These are phyloP conservation scores for Lasiurus cinereus DNA, from an alignment of 2,113 vertebrate genomes.

Conservation along the genomic window DNA sequence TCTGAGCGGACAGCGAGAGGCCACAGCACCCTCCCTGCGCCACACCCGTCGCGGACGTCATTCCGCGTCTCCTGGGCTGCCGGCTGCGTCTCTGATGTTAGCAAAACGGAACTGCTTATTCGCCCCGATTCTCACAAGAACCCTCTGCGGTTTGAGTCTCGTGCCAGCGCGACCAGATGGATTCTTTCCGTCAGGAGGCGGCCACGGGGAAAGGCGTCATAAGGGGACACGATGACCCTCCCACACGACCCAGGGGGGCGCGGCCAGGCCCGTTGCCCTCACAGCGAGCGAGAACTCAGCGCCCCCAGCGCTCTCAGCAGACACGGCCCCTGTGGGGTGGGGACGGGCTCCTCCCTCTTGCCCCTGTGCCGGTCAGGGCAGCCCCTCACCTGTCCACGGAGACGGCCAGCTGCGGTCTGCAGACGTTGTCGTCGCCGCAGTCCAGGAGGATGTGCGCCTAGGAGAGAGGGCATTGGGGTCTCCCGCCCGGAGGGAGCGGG, in stretches of 20 bases:
- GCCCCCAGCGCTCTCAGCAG: background rate
- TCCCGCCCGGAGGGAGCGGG: background rate
- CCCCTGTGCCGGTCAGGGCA: too few species aligned
- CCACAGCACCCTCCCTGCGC: too few species aligned
- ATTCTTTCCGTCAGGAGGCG: background rate
- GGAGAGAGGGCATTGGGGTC: conserved; percentile 46
- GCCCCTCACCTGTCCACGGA: conserved; percentile 92
- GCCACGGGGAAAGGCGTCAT: background rate
- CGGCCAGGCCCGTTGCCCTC: background rate
- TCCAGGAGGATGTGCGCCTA: conserved; percentile 97
- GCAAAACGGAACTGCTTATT: background rate
- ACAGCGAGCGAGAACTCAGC: background rate
- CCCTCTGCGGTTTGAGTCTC: background rate
- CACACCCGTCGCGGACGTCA: too few species aligned
- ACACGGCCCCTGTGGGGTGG: background rate
- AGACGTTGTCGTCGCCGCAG: conserved; percentile 97
- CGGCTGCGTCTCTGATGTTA: too few species aligned
- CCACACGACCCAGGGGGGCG: background rate
- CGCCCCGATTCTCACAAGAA: background rate
- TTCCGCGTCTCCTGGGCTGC: too few species aligned
- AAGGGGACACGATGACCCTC: background rate
- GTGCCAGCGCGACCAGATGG: background rate
- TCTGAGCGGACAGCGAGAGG: too few species aligned
- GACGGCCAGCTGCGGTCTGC: conserved; percentile 94
- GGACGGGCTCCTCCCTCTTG: background rate